Percentiles rank a stretch among this genome's conserved stretches.
Evolutionary conservation across 2,888 invertebrate species (phyloP).

Genomic region (Nomada ruficornis): DNA sequence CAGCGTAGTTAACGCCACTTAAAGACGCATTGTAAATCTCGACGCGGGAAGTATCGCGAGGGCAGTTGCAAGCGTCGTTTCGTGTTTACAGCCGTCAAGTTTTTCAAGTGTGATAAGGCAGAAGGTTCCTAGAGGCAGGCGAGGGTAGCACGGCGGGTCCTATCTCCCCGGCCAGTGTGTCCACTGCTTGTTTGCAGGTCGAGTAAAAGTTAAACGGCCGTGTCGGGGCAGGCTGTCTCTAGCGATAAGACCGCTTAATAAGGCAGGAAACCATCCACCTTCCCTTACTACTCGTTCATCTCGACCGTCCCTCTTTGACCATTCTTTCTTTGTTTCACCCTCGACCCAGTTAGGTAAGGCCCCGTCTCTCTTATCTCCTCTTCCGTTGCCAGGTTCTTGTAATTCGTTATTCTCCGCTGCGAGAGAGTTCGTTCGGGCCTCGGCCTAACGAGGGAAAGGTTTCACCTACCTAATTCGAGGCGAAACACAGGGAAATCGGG

Average conservation of each 20-base stretch:
- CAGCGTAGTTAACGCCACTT: conserved; percentile 45
- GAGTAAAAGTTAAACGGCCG: conserved; percentile 77
- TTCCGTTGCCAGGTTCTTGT: conserved; percentile 48
- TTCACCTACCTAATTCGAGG: conserved; percentile 59
- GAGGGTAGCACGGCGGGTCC: conserved; percentile 50
- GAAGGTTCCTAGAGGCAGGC: conserved; percentile 45
- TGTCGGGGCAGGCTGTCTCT: conserved; percentile 66
- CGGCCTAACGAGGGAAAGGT: conserved; percentile 60
- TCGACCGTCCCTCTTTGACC: conserved; percentile 40
- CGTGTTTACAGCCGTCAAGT: conserved; percentile 72
- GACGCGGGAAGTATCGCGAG: conserved; percentile 34
- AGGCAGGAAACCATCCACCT: conserved; percentile 69
- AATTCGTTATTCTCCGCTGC: conserved; percentile 50
- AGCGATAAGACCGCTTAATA: conserved; percentile 76
- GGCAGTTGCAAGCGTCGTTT: conserved; percentile 56
- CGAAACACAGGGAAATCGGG: conserved; percentile 44
- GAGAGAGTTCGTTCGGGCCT: conserved; percentile 15
- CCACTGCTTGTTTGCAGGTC: conserved; percentile 71
- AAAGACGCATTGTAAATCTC: conserved; percentile 63
- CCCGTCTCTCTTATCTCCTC: conserved; percentile 59
- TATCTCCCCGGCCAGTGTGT: conserved; percentile 70
- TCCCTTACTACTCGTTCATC: conserved; percentile 61
- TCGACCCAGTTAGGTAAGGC: conserved; percentile 67
- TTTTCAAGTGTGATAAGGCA: conserved; percentile 69
- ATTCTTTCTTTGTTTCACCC: conserved; percentile 62